Conservation (phyloP, 53 echinoderm and acorn worm genomes). For the Zoroaster sp. region DNA sequence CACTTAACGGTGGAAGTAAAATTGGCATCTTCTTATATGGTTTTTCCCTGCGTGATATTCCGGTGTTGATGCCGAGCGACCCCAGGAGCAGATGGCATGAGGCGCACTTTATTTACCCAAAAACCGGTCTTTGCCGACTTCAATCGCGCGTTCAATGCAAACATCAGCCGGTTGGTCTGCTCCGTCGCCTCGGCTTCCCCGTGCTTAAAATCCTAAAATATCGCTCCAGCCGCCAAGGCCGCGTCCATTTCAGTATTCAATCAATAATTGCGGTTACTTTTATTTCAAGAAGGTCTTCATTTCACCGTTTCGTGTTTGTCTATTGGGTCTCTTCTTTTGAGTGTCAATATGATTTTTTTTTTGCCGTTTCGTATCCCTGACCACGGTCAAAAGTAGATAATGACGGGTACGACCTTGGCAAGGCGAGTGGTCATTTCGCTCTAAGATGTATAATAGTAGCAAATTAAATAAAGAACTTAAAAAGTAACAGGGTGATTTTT, state of each 20-base stretch:
- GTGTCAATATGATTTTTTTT: background rate
- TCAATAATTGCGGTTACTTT: background rate
- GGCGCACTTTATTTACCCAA: background rate
- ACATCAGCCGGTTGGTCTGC: background rate
- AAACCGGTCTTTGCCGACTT: background rate
- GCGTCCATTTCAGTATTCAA: background rate
- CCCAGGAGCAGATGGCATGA: constrained; percentile 8
- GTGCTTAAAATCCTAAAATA: background rate
- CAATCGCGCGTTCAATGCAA: background rate
- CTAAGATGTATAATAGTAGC: background rate
- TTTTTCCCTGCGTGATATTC: background rate
- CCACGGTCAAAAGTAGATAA: background rate
- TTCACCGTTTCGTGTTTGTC: background rate
- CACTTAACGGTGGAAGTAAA: too few relatives aligned
- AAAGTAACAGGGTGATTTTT: background rate
- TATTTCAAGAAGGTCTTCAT: background rate
- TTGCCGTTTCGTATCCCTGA: background rate
- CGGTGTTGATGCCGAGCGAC: background rate
- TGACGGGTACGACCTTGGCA: background rate
- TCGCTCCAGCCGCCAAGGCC: background rate
- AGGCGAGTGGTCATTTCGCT: background rate
- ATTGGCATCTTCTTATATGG: background rate
- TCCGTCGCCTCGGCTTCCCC: background rate
- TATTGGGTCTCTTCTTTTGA: background rate
- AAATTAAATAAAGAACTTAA: background rate